phyloP scores from a whole-genome alignment of 2,888 invertebrate genomes.

The Clepsis dumicolana region DNA sequence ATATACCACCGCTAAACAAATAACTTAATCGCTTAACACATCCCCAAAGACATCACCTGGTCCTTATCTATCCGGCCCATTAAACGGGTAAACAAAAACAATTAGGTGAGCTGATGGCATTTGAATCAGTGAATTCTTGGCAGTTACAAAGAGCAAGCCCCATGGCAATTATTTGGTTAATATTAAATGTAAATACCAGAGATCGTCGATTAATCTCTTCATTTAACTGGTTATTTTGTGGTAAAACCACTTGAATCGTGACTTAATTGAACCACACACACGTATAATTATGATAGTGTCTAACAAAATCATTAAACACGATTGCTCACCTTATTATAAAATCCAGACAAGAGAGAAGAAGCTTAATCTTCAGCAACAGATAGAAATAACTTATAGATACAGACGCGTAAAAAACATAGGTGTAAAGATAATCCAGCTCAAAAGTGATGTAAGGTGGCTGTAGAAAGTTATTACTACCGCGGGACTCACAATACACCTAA shows the following conservation, averaged over 20 bases:
- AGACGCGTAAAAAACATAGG: slow-evolving; percentile 7
- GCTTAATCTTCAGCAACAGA: not conserved
- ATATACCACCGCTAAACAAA: not conserved
- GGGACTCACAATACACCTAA: slow-evolving; percentile 42
- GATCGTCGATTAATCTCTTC: too few species aligned
- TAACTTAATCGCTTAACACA: not conserved
- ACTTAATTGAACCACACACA: too few species aligned
- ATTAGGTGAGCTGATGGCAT: not conserved
- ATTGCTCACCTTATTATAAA: not conserved
- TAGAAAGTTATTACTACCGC: slow-evolving; percentile 38
- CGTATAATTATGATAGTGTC: too few species aligned
- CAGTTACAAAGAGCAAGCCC: too few species aligned
- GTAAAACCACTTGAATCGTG: too few species aligned
- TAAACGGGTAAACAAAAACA: slow-evolving; percentile 1
- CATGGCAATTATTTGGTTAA: not conserved
- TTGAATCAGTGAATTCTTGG: too few species aligned
- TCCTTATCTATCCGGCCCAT: not conserved
- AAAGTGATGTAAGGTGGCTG: slow-evolving; percentile 33
- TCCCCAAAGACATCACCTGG: not conserved
- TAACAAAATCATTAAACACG: too few species aligned
- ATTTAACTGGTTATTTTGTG: too few species aligned
- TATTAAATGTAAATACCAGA: not conserved
- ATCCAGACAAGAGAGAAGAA: not conserved
- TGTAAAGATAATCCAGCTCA: slow-evolving; percentile 30
- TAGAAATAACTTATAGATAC: not conserved